Base-by-base conservation (phyloP, 2,113 vertebrate genomes). In the Odocoileus virginianus region DNA sequence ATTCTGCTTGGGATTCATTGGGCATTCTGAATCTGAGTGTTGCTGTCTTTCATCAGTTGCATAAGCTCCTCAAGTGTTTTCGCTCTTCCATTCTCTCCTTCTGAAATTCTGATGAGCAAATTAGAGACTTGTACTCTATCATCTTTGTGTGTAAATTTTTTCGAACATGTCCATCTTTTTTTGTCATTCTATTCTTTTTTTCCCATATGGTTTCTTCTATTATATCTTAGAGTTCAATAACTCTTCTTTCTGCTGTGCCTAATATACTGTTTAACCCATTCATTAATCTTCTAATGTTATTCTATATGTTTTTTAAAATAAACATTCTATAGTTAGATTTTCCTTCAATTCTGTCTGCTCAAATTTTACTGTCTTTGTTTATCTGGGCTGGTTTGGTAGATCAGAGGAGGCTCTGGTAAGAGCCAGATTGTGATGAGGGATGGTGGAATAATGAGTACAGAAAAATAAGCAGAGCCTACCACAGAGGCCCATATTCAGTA, bases 211-310 rank as follows among this genome's bases (percentile, higher is more conserved):
- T 92, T 79, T 95, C 45, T 87, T 92, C 43, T 87, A 28, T 27
- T 89, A 76, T 74, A 79, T 71, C 55, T 96, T 71, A 87, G 15
- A 94, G 40, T 57, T 87, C 30, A 93, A 58, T 64, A 52, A 81
- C 28, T 55, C 36, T 87, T 83, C 9, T n/a, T 84, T 92, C n/a
- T 92, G 8, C 47, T 94, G 3, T 47, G 16, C 43, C 19, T 95
- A 55, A 82, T 86, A 28, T 14, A 45, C 28, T 89, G 52, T 87
- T 95, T 92, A 84, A 92, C 50, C 16, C 25, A 81, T 28, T 45
- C 50, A 87, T 71, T 89, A 79, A 97, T 43, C n/a, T 89, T 94
- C 40, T 91, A 82, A 64, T 95, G 55, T 25, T 30, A 90, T 60
- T 43, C 82, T 88, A 78, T 76, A 36, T 64, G 58, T 61, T 82